Conservation (phyloP, 2,888 invertebrate species). For the Rhagophthalmus giganteus region DNA sequence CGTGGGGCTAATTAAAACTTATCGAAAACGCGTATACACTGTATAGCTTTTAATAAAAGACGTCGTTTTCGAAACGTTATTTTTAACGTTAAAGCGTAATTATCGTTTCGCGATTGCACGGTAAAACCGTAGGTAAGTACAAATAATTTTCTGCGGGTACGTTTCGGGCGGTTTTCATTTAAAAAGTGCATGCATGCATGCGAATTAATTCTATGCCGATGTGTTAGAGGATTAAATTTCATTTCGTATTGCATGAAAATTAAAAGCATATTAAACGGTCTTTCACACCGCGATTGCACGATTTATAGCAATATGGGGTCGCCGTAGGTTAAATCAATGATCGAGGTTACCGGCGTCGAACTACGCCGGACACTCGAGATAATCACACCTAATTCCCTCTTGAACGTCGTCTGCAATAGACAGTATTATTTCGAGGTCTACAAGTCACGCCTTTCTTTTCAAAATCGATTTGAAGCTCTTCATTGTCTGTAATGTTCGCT, state of each 20-base stretch:
- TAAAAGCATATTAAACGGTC: conserved; percentile 24
- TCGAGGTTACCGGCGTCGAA: conserved; percentile 37
- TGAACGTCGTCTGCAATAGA: conserved; percentile 37
- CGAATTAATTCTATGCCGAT: conserved; percentile 8
- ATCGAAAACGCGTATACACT: too few species aligned
- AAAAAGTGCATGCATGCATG: conserved; percentile 12
- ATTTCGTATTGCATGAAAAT: conserved; percentile 11
- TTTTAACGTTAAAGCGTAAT: too few species aligned
- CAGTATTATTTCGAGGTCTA: conserved; percentile 21
- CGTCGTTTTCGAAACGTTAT: too few species aligned
- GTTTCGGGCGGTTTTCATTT: conserved; percentile 7
- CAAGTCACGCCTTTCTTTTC: conserved; percentile 19
- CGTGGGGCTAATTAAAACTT: too few species aligned
- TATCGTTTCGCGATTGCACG: too few species aligned
- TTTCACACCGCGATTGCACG: conserved; percentile 26
- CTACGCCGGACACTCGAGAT: conserved; percentile 43
- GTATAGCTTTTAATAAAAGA: too few species aligned
- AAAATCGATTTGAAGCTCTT: conserved; percentile 17
- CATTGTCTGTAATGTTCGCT: neutral
- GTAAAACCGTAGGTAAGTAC: too few species aligned
- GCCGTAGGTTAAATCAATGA: conserved; percentile 43
- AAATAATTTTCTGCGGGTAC: too few species aligned
- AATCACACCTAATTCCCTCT: conserved; percentile 45
- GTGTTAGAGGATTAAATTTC: conserved; percentile 13
- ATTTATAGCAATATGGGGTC: conserved; percentile 33